Evolutionary conservation across 1,140 invertebrate species (phyloP).

Genomic region (Cepaea nemoralis): DNA sequence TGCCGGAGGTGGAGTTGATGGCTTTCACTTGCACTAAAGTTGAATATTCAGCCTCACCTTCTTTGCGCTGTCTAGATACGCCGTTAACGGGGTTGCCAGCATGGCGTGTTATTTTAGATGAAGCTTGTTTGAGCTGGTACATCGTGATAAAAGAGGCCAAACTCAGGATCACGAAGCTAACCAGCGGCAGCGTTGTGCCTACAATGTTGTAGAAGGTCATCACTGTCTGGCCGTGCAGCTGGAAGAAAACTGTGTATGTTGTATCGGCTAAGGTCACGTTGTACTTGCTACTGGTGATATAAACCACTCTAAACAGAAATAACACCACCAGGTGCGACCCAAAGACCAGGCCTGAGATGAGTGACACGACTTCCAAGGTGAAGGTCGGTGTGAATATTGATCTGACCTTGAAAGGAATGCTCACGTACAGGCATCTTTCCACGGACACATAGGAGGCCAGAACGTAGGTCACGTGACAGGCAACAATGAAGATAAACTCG

Average conservation of each 20-base stretch:
- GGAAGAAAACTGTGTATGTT: background rate
- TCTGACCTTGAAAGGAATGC: constrained; percentile 18
- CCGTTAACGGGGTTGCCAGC: background rate
- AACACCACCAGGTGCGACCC: background rate
- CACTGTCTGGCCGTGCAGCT: background rate
- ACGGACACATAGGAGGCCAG: background rate
- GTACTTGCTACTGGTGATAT: background rate
- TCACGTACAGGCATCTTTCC: constrained; percentile 25
- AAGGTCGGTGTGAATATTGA: background rate
- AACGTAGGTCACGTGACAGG: constrained; percentile 5
- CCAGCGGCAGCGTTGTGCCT: background rate
- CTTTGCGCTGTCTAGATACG: background rate
- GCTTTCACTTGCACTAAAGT: background rate
- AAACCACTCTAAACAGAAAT: background rate
- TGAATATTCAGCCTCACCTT: background rate
- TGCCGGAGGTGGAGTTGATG: background rate
- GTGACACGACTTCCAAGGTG: background rate
- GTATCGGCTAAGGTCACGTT: background rate
- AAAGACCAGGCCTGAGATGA: background rate
- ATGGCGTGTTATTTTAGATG: background rate
- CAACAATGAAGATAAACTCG: background rate
- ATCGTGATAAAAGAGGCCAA: background rate
- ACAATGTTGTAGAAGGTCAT: background rate
- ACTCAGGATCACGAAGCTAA: background rate
- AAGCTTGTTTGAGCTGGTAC: background rate